Base-by-base conservation (phyloP, 2,797 vertebrate genomes). In the Sebastes nivosus region DNA sequence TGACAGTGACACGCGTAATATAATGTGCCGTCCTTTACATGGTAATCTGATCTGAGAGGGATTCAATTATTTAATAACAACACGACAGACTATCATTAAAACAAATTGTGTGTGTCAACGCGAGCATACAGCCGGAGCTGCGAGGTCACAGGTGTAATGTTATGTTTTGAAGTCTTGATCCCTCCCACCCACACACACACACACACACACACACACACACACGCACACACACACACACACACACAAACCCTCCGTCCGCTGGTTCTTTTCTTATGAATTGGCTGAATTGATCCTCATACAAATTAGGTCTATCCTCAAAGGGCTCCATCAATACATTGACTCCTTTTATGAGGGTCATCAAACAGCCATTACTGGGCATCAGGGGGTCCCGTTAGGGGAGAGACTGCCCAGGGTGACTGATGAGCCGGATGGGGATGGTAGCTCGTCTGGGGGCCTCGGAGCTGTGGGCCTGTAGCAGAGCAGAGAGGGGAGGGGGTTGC, bases 341-440 rank as follows among this genome's bases (percentile, higher is more conserved):
- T 97, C 94, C 95, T 97, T 96, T 97, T 97, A 98, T 97, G 97
- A 98, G 97, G 94, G 94, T 96, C 97, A 97, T 98, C 96, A 97
- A 97, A 97, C 96, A 97, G 94, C 96, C 96, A 98, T 98, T 97
- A 97, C 96, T 95, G 95, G 95, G 94, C 96, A 93, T 96, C 94
- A 93, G 90, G 87, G 90, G 90, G 91, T 92, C 92, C 94, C 89
- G 90, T 94, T 92, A 87, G 93, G 90, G 85, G 95, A 94, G 90
- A 94, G 92, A 87, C 85, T 91, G 92, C 93, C 90, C 90, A 88
- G 68, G 89, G 95, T 96, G 95, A 96, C 89, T 94, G 95, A 95
- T 95, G 95, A 93, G 93, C 82, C 79, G 91, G 90, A 80, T 75
- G 93, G 91, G 91, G 88, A 80, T 81, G 77, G 86, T 63, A 87